phyloP scores from a whole-genome alignment of 2,113 vertebrate genomes.

The Suncus etruscus region DNA sequence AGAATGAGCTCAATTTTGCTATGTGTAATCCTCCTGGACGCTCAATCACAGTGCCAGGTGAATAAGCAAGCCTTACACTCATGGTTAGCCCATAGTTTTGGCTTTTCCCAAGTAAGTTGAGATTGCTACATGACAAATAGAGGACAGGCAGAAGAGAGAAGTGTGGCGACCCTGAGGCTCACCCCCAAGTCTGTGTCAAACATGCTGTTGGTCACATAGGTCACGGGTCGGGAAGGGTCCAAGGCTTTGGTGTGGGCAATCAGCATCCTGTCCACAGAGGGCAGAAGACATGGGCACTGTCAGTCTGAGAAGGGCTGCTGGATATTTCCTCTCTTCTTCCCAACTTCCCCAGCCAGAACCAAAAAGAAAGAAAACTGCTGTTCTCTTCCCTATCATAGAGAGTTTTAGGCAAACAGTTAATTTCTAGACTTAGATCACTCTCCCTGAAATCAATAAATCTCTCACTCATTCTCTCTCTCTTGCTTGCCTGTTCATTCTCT shows the following conservation, averaged over 20 bases:
- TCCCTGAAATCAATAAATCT: background rate
- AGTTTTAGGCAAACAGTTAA: background rate
- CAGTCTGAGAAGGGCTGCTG: background rate
- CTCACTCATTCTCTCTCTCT: too few relatives aligned
- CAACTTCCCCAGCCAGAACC: too few relatives aligned
- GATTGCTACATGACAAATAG: background rate
- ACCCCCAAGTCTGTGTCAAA: slow-evolving; percentile 92
- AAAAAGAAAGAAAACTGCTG: background rate
- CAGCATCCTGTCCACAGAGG: slow-evolving; percentile 88
- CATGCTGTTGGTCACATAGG: slow-evolving; percentile 90
- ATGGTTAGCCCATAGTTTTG: fast-evolving
- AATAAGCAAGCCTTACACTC: too few relatives aligned
- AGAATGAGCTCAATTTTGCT: background rate
- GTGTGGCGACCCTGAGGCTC: slow-evolving; percentile 81
- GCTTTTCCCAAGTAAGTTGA: background rate
- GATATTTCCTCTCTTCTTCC: background rate
- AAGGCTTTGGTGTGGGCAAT: slow-evolving; percentile 93
- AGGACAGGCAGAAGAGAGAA: background rate
- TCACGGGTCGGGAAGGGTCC: slow-evolving; percentile 94
- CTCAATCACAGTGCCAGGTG: background rate
- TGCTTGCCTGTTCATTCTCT: too few relatives aligned
- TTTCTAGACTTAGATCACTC: fast-evolving
- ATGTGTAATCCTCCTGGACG: background rate
- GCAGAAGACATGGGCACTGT: slow-evolving; percentile 73
- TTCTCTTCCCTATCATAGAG: background rate